phyloP scores from a whole-genome alignment of 1,140 invertebrate species.

The Holcopasites calliopsidis region DNA sequence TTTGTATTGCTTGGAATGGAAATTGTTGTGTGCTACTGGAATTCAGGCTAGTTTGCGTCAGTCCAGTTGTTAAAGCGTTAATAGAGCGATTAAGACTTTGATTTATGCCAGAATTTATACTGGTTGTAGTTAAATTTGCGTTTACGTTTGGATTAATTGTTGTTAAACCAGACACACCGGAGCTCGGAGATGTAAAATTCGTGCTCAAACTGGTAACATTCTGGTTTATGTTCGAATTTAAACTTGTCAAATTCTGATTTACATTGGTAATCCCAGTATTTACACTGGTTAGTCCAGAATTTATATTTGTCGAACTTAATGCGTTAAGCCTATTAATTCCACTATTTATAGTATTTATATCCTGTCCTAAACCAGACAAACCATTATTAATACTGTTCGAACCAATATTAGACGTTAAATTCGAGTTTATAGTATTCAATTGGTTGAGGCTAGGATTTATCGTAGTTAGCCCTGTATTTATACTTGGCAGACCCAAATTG shows the following conservation, averaged over 20 bases:
- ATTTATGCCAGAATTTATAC: slow-evolving; percentile 70
- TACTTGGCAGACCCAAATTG: slow-evolving; percentile 76
- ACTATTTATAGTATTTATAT: slow-evolving; percentile 74
- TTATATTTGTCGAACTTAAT: slow-evolving; percentile 74
- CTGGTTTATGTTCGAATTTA: slow-evolving; percentile 73
- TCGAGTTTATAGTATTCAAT: slow-evolving; percentile 76
- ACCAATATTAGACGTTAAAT: slow-evolving; percentile 73
- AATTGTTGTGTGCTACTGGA: slow-evolving; percentile 72
- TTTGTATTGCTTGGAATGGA: slow-evolving; percentile 77
- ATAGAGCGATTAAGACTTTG: slow-evolving; percentile 70
- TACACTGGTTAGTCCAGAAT: slow-evolving; percentile 71
- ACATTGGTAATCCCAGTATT: slow-evolving; percentile 71
- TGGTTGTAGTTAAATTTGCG: slow-evolving; percentile 62
- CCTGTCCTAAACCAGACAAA: slow-evolving; percentile 73
- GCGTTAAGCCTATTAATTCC: slow-evolving; percentile 73
- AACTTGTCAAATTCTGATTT: slow-evolving; percentile 71
- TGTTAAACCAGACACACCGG: slow-evolving; percentile 60
- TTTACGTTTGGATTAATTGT: slow-evolving; percentile 66
- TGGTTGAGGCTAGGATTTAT: slow-evolving; percentile 77
- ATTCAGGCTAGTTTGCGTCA: slow-evolving; percentile 71
- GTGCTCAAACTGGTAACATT: slow-evolving; percentile 68
- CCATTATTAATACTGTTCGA: slow-evolving; percentile 78
- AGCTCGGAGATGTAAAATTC: slow-evolving; percentile 59
- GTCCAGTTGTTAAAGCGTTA: slow-evolving; percentile 69
- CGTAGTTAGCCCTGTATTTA: slow-evolving; percentile 76